Conservation (phyloP, 2,888 invertebrate species). For the Lasius fuliginosus region DNA sequence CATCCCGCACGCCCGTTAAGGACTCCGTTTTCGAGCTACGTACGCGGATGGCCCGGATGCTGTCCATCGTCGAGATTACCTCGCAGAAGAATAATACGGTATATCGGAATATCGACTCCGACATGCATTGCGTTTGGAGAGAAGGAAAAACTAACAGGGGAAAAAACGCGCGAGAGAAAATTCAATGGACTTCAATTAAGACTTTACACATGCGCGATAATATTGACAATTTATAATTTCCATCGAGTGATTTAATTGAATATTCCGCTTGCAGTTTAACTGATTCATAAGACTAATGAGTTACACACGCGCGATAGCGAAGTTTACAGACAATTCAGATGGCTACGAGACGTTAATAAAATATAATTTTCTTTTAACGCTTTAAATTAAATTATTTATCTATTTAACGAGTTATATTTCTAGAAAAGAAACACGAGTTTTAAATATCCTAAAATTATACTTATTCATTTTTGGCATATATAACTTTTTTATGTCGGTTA, state of each 20-base stretch:
- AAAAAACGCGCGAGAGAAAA: constrained; percentile 8
- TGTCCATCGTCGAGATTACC: constrained; percentile 84
- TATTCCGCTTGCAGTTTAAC: constrained; percentile 27
- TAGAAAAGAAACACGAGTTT: neutral
- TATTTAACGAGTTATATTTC: neutral
- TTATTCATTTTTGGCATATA: neutral
- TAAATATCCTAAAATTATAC: neutral
- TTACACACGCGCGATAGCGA: neutral
- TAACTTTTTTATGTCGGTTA: neutral
- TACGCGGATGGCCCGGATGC: constrained; percentile 82
- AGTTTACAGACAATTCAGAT: neutral
- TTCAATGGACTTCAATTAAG: constrained; percentile 27
- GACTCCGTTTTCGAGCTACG: constrained; percentile 82
- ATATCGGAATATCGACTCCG: constrained; percentile 66
- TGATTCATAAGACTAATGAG: constrained; percentile 6
- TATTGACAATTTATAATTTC: constrained; percentile 23
- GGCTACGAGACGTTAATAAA: neutral
- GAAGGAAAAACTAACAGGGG: neutral
- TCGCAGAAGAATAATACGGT: constrained; percentile 79
- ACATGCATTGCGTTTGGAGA: neutral
- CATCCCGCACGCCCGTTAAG: constrained; percentile 73
- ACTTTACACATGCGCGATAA: neutral
- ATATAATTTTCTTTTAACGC: neutral
- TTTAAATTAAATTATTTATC: neutral
- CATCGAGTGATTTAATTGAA: constrained; percentile 12